Evolutionary conservation across 2,888 invertebrate species (phyloP).

Genomic region (Nymphalis urticae): DNA sequence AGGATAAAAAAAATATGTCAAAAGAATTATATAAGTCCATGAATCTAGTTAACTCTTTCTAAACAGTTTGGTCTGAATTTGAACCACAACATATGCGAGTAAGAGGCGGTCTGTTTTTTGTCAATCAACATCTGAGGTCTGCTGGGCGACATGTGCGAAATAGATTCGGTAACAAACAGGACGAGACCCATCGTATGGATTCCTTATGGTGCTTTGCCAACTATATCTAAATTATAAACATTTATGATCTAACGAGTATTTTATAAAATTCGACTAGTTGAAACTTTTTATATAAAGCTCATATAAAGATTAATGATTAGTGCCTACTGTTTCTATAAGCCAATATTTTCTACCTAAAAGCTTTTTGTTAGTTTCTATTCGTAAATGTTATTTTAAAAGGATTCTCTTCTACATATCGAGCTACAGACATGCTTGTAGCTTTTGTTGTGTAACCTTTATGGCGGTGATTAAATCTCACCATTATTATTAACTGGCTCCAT

Average conservation of each 20-base stretch:
- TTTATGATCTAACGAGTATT: neutral
- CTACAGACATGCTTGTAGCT: constrained; percentile 70
- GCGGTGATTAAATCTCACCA: constrained; percentile 81
- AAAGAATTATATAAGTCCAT: constrained; percentile 15
- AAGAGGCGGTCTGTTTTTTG: constrained; percentile 68
- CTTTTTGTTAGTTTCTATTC: constrained; percentile 64
- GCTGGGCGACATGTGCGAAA: constrained; percentile 72
- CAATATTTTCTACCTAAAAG: constrained; percentile 55
- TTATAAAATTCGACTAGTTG: constrained; percentile 3
- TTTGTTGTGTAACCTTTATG: constrained; percentile 78
- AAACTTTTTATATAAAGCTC: constrained; percentile 33
- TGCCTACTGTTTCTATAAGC: constrained; percentile 61
- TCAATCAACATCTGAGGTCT: constrained; percentile 65
- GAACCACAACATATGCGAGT: constrained; percentile 61
- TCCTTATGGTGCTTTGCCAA: constrained; percentile 10
- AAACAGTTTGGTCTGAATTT: constrained; percentile 57
- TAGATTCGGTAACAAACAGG: constrained; percentile 53
- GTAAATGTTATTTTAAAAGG: constrained; percentile 59
- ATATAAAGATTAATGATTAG: constrained; percentile 60
- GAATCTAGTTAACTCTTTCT: neutral
- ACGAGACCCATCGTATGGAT: constrained; percentile 43
- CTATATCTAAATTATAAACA: neutral
- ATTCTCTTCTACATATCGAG: constrained; percentile 64
- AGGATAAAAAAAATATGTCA: constrained; percentile 1
- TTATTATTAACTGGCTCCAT: constrained; percentile 82